Base-by-base conservation (phyloP, 2,888 invertebrate genomes). In the Diaprepes abbreviatus region DNA sequence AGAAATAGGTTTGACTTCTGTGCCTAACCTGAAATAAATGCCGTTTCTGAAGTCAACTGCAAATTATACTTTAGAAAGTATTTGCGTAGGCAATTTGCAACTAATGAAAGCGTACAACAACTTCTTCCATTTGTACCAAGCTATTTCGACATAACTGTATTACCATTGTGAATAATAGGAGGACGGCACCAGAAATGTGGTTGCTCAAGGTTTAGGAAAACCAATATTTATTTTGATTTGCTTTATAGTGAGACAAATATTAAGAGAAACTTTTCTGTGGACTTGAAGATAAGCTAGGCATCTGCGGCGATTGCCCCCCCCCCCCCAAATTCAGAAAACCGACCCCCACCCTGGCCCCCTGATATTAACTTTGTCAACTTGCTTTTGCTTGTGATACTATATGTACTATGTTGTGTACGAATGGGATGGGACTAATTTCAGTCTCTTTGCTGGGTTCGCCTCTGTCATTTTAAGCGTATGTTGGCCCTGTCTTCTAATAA, bases 171-270 rank as follows among this genome's bases (percentile, higher is more conserved):
- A 97, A 83, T 98, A 97, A 82, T 91, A 91, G 0, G 99, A 99
- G 85, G 99, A 99, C 85, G 98, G 99, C 38, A 98, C 98, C 5
- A 89, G 99, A 70, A 98, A 98, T 85, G 98, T 99, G 3, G 98
- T 99, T 1, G 97, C 99, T 0, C 99, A 99, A 85, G 99, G 99
- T 84, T 88, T 99, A 74, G 99, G 94, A 66, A 98, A 98, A 86
- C 87, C 99, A 66, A 98, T 98, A 35, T 87, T 98, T 57, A 92
- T 98, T 66, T 89, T 62, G 90, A 90, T 73, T 87, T 98, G 60
- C 85, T 99, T 77, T 95, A n/a, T n/a, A n/a, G n/a, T n/a, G n/a
- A n/a, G n/a, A n/a, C n/a, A n/a, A n/a, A n/a, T n/a, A n/a, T n/a
- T n/a, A n/a, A n/a, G n/a, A n/a, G n/a, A n/a, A n/a, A n/a, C n/a